Percentiles rank a stretch among this genome's conserved stretches.
These are phyloP conservation scores for Pitangus sulphuratus DNA, from an alignment of 2,797 vertebrate genomes.

Conservation along the genomic window DNA sequence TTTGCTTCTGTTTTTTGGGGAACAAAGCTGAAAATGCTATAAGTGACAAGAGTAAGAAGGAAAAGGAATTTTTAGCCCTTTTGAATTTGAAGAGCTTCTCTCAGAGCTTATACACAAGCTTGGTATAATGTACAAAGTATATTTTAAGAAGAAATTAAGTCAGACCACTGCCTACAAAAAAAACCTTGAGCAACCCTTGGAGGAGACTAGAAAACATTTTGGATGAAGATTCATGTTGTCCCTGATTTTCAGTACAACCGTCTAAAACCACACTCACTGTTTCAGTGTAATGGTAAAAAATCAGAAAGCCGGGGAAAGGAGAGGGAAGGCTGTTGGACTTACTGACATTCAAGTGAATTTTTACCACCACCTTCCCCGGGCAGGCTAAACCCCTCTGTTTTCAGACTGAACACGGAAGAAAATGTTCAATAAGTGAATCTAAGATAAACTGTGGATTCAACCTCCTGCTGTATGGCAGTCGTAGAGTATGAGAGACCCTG, in stretches of 20 bases:
- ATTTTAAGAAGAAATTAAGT: not conserved
- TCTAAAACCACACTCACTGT: not conserved
- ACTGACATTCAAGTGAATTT: not conserved
- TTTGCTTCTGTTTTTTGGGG: not conserved
- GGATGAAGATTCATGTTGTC: not conserved
- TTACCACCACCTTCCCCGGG: not conserved
- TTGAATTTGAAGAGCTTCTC: not conserved
- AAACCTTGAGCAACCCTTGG: not conserved
- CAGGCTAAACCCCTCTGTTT: not conserved
- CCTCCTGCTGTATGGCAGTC: fast-evolving
- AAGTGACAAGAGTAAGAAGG: not conserved
- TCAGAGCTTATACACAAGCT: not conserved
- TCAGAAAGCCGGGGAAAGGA: not conserved
- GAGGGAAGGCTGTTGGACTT: not conserved
- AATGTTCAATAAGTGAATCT: not conserved
- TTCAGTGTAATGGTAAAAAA: not conserved
- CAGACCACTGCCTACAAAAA: not conserved
- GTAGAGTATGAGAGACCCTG: not conserved
- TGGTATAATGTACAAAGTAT: not conserved
- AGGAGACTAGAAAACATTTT: not conserved
- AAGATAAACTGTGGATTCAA: not conserved
- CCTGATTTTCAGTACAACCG: not conserved
- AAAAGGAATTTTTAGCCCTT: not conserved
- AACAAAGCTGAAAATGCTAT: not conserved
- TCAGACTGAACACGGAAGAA: not conserved